Evolutionary conservation across 2,888 invertebrate genomes (phyloP), one percentile per base, ranked within the genome.

Genomic region (Philereme transversata): DNA sequence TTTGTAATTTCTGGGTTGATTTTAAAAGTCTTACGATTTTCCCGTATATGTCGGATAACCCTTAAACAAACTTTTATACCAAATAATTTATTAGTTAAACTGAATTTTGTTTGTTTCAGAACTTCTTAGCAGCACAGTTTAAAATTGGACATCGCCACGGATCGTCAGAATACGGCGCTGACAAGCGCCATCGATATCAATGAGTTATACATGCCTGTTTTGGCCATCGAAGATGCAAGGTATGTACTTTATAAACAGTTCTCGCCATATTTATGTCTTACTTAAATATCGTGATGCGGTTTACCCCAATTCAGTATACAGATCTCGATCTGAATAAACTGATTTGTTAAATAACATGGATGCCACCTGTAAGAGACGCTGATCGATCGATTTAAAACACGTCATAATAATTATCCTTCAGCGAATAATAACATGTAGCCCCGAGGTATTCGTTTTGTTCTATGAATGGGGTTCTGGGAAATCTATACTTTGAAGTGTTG

Each of bases 141-240:
- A 59, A 68, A 68, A 73, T 69, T 71, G 71, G 67, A 76, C 70
- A 78, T 78, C 86, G 93, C 88, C 89, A 94, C 94, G 94, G 93
- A 94, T 88, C 87, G 85, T 81, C 87, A 86, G 78, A 88, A 86
- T 78, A 83, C 87, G 86, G 91, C 92, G 87, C 90, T 88, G 82
- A 81, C 82, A 82, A 83, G 93, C 93, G 93, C 93, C 88, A 87
- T 83, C 86, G 86, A 86, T 85, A 87, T 93, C 93, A 93, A 94
- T 93, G 94, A 93, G 87, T 90, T 91, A 93, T 94, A 93, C 94
- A 94, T 94, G 94, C 94, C 94, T 92, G 93, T 93, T 86, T 87
- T 93, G 92, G 93, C 91, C 80, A 84, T 91, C 88, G 93, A 94
- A 93, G 93, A 94, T 94, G 94, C 93, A 93, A 94, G 94, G 94